These are phyloP conservation scores for Bungarus multicinctus DNA, from an alignment of 2,113 vertebrate genomes.

Conservation along the genomic window DNA sequence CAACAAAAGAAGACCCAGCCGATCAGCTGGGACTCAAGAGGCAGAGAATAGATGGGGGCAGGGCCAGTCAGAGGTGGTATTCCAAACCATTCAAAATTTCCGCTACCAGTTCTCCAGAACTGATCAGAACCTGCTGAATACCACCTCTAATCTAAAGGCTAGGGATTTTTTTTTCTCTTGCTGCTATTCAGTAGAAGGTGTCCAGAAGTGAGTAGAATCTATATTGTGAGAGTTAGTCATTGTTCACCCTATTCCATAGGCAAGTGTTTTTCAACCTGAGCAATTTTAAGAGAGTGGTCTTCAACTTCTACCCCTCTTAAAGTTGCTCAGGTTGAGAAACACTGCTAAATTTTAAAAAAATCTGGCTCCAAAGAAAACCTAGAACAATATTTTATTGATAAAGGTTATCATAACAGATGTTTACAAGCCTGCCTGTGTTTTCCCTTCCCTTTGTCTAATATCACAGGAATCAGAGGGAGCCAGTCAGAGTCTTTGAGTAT, in stretches of 20 bases:
- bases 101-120: no score
- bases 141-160: no score
- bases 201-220: neutral
- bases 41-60: no score
- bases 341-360: neutral
- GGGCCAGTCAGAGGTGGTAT: no score
- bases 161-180: rapidly evolving
- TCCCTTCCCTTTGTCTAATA: neutral
- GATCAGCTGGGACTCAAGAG: no score
- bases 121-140: no score
- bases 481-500: neutral
- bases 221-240: neutral
- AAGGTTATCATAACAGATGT: neutral
- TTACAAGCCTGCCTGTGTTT: neutral
- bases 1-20: no score
- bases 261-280: neutral
- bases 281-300: neutral
- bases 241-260: neutral
- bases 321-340: neutral
- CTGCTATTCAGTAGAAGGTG: rapidly evolving
- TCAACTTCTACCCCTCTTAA: neutral
- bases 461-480: neutral
- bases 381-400: neutral
- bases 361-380: neutral
- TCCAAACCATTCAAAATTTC: no score